These are phyloP conservation scores for Folsomia manolachei DNA, from an alignment of 2,888 invertebrate genomes.

Conservation along the genomic window DNA sequence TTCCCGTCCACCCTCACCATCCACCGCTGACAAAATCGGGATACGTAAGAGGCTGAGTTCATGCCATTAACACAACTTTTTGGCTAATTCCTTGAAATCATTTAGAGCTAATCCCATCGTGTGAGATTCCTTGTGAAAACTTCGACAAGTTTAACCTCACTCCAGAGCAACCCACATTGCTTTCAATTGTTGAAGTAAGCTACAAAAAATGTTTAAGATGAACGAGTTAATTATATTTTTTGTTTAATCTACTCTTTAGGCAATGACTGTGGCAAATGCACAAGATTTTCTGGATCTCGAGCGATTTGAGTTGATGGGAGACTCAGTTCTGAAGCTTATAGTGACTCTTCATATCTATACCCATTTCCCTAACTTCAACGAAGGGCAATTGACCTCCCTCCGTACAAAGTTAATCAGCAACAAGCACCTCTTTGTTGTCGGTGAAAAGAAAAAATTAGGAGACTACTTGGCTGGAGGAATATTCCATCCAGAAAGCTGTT, in stretches of 20 bases:
- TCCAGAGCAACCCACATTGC: constrained; percentile 22
- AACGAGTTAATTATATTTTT: background rate
- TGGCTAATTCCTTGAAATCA: too few relatives aligned
- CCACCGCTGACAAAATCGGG: background rate
- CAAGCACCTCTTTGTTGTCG: constrained; percentile 79
- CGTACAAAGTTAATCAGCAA: constrained; percentile 74
- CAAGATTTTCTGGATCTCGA: constrained; percentile 77
- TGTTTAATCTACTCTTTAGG: constrained; percentile 54
- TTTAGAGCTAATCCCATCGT: constrained; percentile 14
- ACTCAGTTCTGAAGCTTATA: constrained; percentile 80
- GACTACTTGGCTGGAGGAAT: constrained; percentile 53
- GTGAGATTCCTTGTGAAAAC: constrained; percentile 13
- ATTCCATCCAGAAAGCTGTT: constrained; percentile 69
- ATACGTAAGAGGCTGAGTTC: background rate
- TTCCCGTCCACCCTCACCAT: background rate
- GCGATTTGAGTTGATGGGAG: constrained; percentile 81
- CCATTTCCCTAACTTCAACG: constrained; percentile 66
- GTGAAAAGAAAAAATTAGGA: constrained; percentile 54
- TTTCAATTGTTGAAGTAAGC: constrained; percentile 39
- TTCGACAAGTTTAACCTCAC: constrained; percentile 27
- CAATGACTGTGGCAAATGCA: constrained; percentile 69
- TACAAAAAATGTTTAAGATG: background rate
- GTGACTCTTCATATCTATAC: constrained; percentile 70
- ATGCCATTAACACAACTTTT: too few relatives aligned
- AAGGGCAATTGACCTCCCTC: constrained; percentile 74